These are phyloP conservation scores for Oreochromis tanganicae DNA, from an alignment of 2,113 vertebrate genomes.

Conservation along the genomic window DNA sequence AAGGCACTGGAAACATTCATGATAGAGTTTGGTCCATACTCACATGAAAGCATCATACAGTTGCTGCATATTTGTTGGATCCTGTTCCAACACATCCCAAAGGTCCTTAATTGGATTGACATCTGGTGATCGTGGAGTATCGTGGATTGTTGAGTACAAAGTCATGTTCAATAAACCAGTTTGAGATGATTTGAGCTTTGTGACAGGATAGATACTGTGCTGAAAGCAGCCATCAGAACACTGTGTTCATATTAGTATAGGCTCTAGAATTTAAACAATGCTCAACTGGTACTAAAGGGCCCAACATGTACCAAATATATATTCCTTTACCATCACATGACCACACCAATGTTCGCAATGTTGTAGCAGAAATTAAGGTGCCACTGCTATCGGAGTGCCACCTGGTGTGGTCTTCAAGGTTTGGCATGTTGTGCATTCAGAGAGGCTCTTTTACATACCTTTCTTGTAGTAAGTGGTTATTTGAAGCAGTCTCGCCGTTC, in stretches of 20 bases:
- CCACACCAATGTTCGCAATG: neutral
- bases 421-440: neutral
- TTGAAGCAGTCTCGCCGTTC: neutral
- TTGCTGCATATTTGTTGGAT: neutral
- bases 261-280: neutral
- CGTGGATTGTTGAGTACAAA: neutral
- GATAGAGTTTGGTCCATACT: neutral
- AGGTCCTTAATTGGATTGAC: neutral
- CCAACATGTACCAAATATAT: neutral
- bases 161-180: neutral
- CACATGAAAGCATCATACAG: neutral
- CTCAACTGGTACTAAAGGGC: neutral
- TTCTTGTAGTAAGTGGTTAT: neutral
- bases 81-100: neutral
- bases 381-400: fast-evolving
- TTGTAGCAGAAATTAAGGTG: neutral
- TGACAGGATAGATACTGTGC: neutral
- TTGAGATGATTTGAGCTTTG: neutral
- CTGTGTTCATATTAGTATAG: neutral
- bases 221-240: neutral
- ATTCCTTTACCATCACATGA: neutral
- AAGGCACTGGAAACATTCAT: neutral
- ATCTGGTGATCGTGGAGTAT: neutral
- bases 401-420: neutral
- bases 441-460: neutral